Percentiles rank a stretch among this genome's conserved stretches.
These are phyloP conservation scores for Anagyrus pseudococci DNA, from an alignment of 2,888 invertebrate genomes.

Conservation along the genomic window DNA sequence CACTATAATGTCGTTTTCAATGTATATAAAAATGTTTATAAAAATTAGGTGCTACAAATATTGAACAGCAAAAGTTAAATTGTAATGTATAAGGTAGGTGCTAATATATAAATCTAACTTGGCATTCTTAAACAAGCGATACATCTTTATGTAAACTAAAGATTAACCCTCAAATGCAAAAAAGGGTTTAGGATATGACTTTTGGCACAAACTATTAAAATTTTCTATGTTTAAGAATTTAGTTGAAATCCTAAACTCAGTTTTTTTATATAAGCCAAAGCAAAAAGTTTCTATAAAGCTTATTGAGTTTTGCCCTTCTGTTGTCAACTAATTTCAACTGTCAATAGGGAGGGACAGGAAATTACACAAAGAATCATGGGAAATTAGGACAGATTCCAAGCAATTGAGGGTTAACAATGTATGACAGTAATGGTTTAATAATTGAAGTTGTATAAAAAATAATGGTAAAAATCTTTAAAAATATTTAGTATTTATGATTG, in stretches of 20 bases:
- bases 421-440: slow-evolving; percentile 29
- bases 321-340: slow-evolving; percentile 5
- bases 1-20: slow-evolving; percentile 39
- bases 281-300: background rate
- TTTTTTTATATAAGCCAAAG: slow-evolving; percentile 6
- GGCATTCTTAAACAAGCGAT: slow-evolving; percentile 56
- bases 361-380: slow-evolving; percentile 4
- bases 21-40: slow-evolving; percentile 19
- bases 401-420: slow-evolving; percentile 36
- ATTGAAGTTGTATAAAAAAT: slow-evolving; percentile 31
- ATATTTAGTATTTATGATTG: slow-evolving; percentile 27
- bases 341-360: slow-evolving; percentile 2
- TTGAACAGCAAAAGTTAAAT: slow-evolving; percentile 24
- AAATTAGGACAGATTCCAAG: slow-evolving; percentile 2
- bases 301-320: background rate
- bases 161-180: slow-evolving; percentile 39
- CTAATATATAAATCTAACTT: slow-evolving; percentile 51
- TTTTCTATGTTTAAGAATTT: too few species aligned
- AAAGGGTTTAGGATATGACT: slow-evolving; percentile 13
- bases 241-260: background rate
- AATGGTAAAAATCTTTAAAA: slow-evolving; percentile 26
- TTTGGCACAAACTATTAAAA: too few species aligned
- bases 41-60: slow-evolving; percentile 29
- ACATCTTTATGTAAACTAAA: slow-evolving; percentile 39
- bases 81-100: slow-evolving; percentile 43